phyloP scores from a whole-genome alignment of 2,113 vertebrate genomes.

The Mobula hypostoma region DNA sequence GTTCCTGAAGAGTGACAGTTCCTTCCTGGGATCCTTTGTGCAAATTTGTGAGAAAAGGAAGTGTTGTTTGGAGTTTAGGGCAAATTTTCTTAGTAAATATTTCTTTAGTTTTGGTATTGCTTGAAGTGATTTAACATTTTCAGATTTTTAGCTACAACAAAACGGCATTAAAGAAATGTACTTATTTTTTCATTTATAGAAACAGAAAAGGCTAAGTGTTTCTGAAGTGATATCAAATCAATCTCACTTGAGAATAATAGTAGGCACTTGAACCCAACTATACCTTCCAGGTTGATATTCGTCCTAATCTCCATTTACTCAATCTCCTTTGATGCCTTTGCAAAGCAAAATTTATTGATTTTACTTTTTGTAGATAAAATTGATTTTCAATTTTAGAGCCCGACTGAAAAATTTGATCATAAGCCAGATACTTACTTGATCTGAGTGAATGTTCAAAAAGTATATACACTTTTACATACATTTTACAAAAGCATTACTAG shows the following conservation, averaged over 20 bases:
- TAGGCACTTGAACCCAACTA: not conserved
- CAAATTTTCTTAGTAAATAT: not conserved
- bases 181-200: not conserved
- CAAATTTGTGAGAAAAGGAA: not conserved
- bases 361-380: not conserved
- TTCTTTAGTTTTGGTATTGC: not conserved
- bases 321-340: not conserved
- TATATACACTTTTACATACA: not conserved
- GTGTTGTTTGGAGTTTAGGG: not conserved
- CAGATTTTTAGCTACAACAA: not conserved
- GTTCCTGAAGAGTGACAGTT: not conserved
- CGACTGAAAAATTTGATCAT: not conserved
- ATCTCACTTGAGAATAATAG: not conserved
- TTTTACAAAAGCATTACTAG: not conserved
- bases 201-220: not conserved
- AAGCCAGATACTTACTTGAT: not conserved
- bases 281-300: not conserved
- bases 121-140: not conserved
- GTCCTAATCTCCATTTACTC: not conserved
- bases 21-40: not conserved
- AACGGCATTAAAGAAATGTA: not conserved
- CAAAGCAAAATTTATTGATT: not conserved
- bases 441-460: not conserved
- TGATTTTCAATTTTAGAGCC: not conserved
- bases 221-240: not conserved